phyloP scores from a whole-genome alignment of 2,888 invertebrate genomes.

The Ormia ochracea region DNA sequence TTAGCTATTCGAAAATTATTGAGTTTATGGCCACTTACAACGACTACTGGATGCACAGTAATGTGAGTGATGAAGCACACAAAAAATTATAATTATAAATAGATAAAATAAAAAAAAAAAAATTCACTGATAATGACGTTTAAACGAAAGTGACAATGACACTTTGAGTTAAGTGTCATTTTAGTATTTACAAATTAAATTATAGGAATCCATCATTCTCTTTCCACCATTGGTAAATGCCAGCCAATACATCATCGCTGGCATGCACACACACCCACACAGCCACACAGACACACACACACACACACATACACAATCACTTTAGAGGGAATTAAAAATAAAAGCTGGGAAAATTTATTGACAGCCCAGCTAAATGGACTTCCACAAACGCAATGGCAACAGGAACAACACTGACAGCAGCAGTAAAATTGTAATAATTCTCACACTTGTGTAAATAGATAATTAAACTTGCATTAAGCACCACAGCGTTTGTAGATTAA shows the following conservation, averaged over 20 bases:
- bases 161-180: constrained; percentile 73
- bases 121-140: constrained; percentile 32
- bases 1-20: too few relatives aligned
- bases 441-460: constrained; percentile 17
- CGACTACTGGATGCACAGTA: not conserved
- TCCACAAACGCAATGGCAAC: constrained; percentile 22
- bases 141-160: constrained; percentile 55
- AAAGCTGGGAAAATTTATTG: constrained; percentile 42
- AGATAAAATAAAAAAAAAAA: constrained; percentile 15
- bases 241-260: not conserved
- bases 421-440: not conserved
- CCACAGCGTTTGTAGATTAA: not conserved
- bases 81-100: constrained; percentile 1
- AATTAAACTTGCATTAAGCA: constrained; percentile 24
- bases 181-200: constrained; percentile 56
- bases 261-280: constrained; percentile 1
- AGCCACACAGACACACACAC: too few relatives aligned
- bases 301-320: not conserved
- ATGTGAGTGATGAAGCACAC: not conserved
- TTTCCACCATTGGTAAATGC: not conserved
- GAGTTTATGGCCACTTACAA: not conserved
- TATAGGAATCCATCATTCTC: constrained; percentile 9
- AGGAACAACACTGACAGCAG: not conserved
- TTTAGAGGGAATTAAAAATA: not conserved
- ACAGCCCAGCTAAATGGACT: constrained; percentile 44